Conservation (phyloP, 2,888 invertebrate genomes). For the Synergus laeviventris region DNA sequence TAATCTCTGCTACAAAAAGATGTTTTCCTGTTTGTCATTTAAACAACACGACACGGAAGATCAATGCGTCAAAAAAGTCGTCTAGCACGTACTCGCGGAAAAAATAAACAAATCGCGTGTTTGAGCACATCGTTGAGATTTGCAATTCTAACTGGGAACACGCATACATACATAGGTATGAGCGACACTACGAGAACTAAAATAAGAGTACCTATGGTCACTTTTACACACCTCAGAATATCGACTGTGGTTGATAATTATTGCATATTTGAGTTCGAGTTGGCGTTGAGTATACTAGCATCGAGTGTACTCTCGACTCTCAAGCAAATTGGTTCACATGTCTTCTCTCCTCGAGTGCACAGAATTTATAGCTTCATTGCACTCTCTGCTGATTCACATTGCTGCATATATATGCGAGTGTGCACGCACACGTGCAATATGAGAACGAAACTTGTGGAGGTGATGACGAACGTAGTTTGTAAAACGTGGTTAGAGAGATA, state of each 20-base stretch:
- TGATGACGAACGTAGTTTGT: slow-evolving; percentile 34
- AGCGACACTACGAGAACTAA: slow-evolving; percentile 4
- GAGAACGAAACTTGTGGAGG: slow-evolving; percentile 8
- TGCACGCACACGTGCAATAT: background rate
- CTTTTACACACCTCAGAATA: slow-evolving; percentile 26
- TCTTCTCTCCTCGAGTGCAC: slow-evolving; percentile 62
- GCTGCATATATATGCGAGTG: background rate
- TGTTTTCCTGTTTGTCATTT: background rate
- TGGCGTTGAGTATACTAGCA: slow-evolving; percentile 45
- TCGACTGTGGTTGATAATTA: slow-evolving; percentile 53
- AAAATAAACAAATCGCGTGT: slow-evolving; percentile 37
- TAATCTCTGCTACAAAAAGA: background rate
- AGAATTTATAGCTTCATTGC: slow-evolving; percentile 74
- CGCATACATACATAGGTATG: slow-evolving; percentile 18
- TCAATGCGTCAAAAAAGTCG: background rate
- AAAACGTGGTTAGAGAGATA: slow-evolving; percentile 25
- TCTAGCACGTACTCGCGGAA: background rate
- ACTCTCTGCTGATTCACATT: slow-evolving; percentile 57
- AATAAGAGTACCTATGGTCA: slow-evolving; percentile 19
- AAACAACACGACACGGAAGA: background rate
- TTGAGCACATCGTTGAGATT: slow-evolving; percentile 33
- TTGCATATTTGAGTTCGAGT: slow-evolving; percentile 55
- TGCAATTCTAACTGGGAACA: slow-evolving; percentile 39
- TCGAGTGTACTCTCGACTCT: slow-evolving; percentile 57
- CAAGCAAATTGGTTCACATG: slow-evolving; percentile 71